Evolutionary conservation across 1,140 invertebrate genomes (phyloP).

Genomic region (Calliopsis andreniformis): DNA sequence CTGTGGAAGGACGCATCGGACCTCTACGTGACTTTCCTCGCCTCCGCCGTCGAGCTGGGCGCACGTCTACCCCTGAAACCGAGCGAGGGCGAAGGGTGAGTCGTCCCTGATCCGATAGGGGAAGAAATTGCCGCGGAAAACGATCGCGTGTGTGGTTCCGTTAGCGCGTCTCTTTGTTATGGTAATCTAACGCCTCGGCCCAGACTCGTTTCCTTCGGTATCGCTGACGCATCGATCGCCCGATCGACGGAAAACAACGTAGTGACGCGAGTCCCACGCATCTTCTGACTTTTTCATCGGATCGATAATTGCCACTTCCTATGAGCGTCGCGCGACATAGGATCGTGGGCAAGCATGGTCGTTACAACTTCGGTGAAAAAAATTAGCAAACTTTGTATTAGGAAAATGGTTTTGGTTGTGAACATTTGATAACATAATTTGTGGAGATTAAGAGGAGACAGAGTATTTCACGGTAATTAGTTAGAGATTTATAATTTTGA

Average conservation of each 20-base stretch:
- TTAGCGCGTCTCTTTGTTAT: conserved; percentile 1
- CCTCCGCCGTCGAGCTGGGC: conserved; percentile 91
- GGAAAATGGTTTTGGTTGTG: too few relatives aligned
- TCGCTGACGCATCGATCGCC: conserved; percentile 65
- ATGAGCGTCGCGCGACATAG: not conserved
- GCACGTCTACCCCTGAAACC: conserved; percentile 90
- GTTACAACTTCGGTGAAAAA: too few relatives aligned
- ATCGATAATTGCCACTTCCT: conserved; percentile 41
- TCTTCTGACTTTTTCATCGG: conserved; percentile 25
- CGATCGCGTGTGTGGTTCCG: not conserved
- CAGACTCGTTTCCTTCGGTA: conserved; percentile 51
- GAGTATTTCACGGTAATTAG: too few relatives aligned
- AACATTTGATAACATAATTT: too few relatives aligned
- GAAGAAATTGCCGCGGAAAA: not conserved
- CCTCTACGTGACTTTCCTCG: conserved; percentile 91
- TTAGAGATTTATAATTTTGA: too few relatives aligned
- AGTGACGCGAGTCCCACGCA: conserved; percentile 58
- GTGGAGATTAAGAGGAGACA: too few relatives aligned
- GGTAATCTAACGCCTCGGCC: conserved; percentile 14
- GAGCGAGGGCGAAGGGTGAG: conserved; percentile 92
- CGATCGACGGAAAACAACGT: conserved; percentile 69
- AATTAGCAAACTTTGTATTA: too few relatives aligned
- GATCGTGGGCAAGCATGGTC: not conserved
- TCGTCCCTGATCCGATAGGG: not conserved
- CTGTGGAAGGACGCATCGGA: conserved; percentile 84